Conservation (phyloP, 2,797 vertebrate species). For the Macropodus opercularis region DNA sequence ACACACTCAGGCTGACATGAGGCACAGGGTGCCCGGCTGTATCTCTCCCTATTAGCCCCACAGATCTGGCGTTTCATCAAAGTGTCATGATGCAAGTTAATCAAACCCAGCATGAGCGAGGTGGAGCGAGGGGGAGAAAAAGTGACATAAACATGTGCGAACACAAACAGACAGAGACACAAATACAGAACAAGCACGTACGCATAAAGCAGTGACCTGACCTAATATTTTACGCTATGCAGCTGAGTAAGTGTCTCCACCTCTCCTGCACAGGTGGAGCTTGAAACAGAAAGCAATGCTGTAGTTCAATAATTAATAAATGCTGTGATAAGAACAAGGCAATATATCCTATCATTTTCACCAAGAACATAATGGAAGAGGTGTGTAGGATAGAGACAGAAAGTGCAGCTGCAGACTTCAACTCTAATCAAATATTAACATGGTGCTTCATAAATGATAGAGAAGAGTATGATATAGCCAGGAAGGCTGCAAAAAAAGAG, state of each 20-base stretch:
- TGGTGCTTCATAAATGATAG: conserved; percentile 66
- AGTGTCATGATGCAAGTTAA: conserved; percentile 68
- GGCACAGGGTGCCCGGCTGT: conserved; percentile 44
- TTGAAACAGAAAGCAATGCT: conserved; percentile 12
- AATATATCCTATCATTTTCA: conserved; percentile 40
- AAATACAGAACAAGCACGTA: conserved; percentile 39
- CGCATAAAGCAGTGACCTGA: conserved; percentile 48
- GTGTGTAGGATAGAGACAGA: conserved; percentile 53
- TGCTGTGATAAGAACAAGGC: conserved; percentile 38
- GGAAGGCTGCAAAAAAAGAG: conserved; percentile 24
- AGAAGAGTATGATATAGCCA: conserved; percentile 55
- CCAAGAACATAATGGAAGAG: conserved; percentile 36
- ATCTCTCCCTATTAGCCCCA: conserved; percentile 51
- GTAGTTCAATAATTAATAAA: conserved; percentile 60
- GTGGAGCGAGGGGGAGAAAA: not conserved
- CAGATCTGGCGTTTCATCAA: conserved; percentile 64
- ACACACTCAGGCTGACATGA: conserved; percentile 42
- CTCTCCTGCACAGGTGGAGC: conserved; percentile 48
- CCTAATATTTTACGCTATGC: conserved; percentile 58
- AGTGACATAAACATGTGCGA: conserved; percentile 46
- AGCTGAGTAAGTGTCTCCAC: conserved; percentile 44
- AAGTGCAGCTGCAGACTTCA: conserved; percentile 63
- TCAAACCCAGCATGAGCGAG: conserved; percentile 43
- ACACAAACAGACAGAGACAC: conserved; percentile 42
- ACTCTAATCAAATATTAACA: conserved; percentile 78